Evolutionary conservation across 2,113 vertebrate species (phyloP), one percentile per base, ranked within the genome.

Genomic region (Corydoras sp.): DNA sequence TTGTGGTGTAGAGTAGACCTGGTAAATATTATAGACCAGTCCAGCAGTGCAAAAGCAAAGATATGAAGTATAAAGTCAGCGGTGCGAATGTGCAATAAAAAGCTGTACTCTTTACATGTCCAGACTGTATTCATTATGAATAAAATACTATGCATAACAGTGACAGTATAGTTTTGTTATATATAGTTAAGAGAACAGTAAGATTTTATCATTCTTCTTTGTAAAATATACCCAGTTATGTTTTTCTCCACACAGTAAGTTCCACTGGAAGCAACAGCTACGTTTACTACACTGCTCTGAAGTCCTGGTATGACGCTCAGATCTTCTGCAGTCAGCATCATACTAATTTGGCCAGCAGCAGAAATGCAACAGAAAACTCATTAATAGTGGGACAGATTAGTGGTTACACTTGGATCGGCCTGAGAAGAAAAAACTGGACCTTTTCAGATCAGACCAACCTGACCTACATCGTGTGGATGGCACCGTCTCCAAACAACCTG

Each of bases 401-500:
- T 5, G 3, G 35, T 11, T 4, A 5, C 5, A 30, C 14, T 18
- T 75, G 73, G 73, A 50, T 75, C 14, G 73, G 73, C 15, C 13
- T 63, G 3, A 62, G 13, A 2, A 51, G 66, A 69, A 54, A 75
- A 2, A 7, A 1, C 7, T 75, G 66, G 73, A 75, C 63, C 35
- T 75, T 66, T 66, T 75, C 66, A 24, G 73, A 74, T 58, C 10
- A n/a, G 12, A 64, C 50, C 14, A 51, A 32, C 10, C 31, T 55
- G 10, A 18, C 51, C 29, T 30, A 35, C 60, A 4, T 58, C 9
- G 31, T 12, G 7, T 69, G 73, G 60, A 18, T 4, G 7, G 9
- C 30, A 29, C 6, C 7, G 12, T 15, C 58, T 7, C 67, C 66
- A 35, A 8, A 58, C 32, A 60, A 66, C 2, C 5, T 1, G 3